Evolutionary conservation across 1,140 invertebrate genomes (phyloP).

Genomic region (Diuraphis noxia): DNA sequence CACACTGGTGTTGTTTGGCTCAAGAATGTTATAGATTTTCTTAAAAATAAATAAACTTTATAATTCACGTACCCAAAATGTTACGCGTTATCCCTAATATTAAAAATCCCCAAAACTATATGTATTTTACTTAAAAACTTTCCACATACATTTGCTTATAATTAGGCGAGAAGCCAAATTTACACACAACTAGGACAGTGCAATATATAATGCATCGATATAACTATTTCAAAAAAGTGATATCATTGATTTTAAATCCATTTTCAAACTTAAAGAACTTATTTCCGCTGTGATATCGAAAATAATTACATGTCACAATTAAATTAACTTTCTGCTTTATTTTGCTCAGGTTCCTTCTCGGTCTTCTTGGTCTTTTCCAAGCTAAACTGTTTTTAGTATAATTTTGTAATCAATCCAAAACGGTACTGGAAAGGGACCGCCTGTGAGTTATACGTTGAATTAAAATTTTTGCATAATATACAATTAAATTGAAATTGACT

Average conservation of each 20-base stretch:
- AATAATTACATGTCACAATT: neutral
- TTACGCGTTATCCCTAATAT: neutral
- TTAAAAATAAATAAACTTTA: neutral
- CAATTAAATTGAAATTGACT: neutral
- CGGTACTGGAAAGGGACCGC: neutral
- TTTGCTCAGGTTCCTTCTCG: neutral
- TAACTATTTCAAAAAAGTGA: neutral
- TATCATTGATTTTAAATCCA: neutral
- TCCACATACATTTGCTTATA: no score
- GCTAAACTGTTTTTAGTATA: neutral
- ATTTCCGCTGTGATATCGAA: neutral
- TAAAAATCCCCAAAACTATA: neutral
- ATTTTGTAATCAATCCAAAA: neutral
- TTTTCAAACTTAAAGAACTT: neutral
- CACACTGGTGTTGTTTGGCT: neutral
- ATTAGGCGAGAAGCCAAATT: no score
- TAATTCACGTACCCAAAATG: no score
- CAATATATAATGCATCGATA: neutral
- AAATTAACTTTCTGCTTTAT: neutral
- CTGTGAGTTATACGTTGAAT: neutral
- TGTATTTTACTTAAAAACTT: neutral
- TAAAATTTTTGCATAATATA: constrained; percentile 1
- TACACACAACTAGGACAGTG: no score
- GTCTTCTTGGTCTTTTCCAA: neutral
- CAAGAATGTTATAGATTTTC: neutral